Evolutionary conservation across 2,797 vertebrate genomes (phyloP), one percentile per base, ranked within the genome.

Genomic region (Sebastes steindachneri): DNA sequence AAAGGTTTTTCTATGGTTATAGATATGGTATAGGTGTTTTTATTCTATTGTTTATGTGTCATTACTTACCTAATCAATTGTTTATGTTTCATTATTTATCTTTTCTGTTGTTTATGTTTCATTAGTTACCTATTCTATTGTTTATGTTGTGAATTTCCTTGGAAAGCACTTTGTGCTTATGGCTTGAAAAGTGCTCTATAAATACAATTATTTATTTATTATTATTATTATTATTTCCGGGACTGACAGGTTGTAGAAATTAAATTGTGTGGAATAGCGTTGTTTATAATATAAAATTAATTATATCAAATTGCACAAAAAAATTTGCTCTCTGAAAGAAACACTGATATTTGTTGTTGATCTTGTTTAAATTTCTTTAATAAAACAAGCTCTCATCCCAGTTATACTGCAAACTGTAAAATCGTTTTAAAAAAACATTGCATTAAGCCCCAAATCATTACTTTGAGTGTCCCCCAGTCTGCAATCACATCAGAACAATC

Each of bases 401-500:
- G 11, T 48, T 29, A 60, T 9, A 2, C 11, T 29, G 26, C 7
- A 72, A 68, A 57, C 26, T 48, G 28, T 41, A 10, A 19, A 59
- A 59, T 3, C 45, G 7, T 57, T 37, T 55, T 11, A 3, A 17
- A 10, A 37, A 37, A 77, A 59, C 35, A 28, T 23, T 23, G 63
- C 54, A 72, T 67, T 6, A 59, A 65, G 31, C 51, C 9, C 55
- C 10, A 70, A 15, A 74, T 65, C 12, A 60, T 63, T 17, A 79
- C 69, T 79, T 57, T 17, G 10, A 72, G 67, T 33, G 29, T 15
- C 31, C 33, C 57, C 11, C 51, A 25, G 25, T 31, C 41, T 71
- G 35, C 68, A 80, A 0, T 75, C 75, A 72, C 28, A 69, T 53
- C 60, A 70, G 2, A 65, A 28, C 51, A 45, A 77, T 78, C 28